Evolutionary conservation across 2,113 vertebrate species (phyloP), one percentile per base, ranked within the genome.

Genomic region (Hippocampus abdominalis): DNA sequence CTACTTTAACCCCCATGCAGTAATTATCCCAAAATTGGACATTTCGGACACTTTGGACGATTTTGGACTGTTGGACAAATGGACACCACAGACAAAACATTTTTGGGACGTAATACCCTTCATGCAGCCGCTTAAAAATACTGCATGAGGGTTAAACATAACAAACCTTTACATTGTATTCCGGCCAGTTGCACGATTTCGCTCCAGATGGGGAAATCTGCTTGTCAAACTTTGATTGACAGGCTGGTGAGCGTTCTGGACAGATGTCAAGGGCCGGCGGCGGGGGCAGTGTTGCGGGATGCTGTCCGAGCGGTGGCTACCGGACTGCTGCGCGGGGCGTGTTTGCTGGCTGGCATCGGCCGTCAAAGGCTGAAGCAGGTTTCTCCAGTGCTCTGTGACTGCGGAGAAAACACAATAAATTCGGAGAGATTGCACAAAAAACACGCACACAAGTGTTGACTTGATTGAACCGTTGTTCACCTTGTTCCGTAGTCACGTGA

Each of bases 221-320:
- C 72, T 85, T 57, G 86, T 70, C 73, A 86, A 60, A 36, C 81
- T 91, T 36, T 90, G 87, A 56, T 68, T 69, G 73, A 84, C 69
- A 9, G 20, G 77, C 81, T 79, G 89, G 53, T 76, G 89, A 73
- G 91, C 77, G 25, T 89, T 83, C 4, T 89, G 89, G 0, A 75
- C 49, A 0, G 48, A 90, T 48, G 71, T 84, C 60, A 71, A 89
- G 56, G 78, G 80, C 66, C 83, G 53, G 27, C 27, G 57, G 27
- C 57, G 57, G 27, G 32, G 57, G 57, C 27, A 8, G 29, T 60
- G 23, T 8, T 3, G 27, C 15, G 3, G 12, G 57, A 3, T 36
- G 16, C 32, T 18, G 27, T 60, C 57, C 12, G 57, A 60, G 57
- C 27, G 27, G 15, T 27, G 57, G 57, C 57, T 70, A 56, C 85